These are phyloP conservation scores for Popillia japonica DNA, from an alignment of 1,140 invertebrate species.

Conservation along the genomic window DNA sequence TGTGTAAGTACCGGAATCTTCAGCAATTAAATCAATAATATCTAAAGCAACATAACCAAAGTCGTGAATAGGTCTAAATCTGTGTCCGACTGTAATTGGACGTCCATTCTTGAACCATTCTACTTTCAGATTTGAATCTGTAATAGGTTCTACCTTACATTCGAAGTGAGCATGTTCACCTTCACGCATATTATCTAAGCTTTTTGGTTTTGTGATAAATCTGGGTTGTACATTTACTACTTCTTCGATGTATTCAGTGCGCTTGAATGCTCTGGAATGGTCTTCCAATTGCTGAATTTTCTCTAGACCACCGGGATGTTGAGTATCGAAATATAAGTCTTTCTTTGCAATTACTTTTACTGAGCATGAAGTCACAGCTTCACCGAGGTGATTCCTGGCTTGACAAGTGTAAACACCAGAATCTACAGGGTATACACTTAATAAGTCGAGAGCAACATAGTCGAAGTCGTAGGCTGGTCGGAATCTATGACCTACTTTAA, in stretches of 20 bases:
- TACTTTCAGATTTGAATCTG: constrained; percentile 91
- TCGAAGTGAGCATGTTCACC: constrained; percentile 96
- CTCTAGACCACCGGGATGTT: constrained; percentile 86
- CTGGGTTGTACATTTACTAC: constrained; percentile 81
- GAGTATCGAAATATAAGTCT: constrained; percentile 83
- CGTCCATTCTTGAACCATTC: constrained; percentile 94
- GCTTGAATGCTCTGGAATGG: constrained; percentile 80
- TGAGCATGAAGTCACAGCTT: constrained; percentile 92
- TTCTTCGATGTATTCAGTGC: constrained; percentile 84
- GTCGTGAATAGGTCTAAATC: constrained; percentile 94
- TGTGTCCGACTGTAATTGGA: constrained; percentile 86
- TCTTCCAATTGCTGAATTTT: constrained; percentile 93
- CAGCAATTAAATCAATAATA: constrained; percentile 89
- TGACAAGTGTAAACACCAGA: constrained; percentile 95
- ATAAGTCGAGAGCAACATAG: constrained; percentile 93
- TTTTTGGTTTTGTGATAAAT: constrained; percentile 88
- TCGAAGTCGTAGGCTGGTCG: constrained; percentile 97
- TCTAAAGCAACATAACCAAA: constrained; percentile 95
- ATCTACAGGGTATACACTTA: constrained; percentile 96
- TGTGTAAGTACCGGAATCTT: constrained; percentile 94
- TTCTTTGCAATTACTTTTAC: constrained; percentile 89
- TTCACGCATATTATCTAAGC: constrained; percentile 84
- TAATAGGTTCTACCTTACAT: constrained; percentile 95
- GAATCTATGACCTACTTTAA: constrained; percentile 92
- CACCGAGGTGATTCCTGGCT: constrained; percentile 89